Evolutionary conservation across 2,113 vertebrate species (phyloP), one percentile per base, ranked within the genome.

Genomic region (Pollimyrus isidori): DNA sequence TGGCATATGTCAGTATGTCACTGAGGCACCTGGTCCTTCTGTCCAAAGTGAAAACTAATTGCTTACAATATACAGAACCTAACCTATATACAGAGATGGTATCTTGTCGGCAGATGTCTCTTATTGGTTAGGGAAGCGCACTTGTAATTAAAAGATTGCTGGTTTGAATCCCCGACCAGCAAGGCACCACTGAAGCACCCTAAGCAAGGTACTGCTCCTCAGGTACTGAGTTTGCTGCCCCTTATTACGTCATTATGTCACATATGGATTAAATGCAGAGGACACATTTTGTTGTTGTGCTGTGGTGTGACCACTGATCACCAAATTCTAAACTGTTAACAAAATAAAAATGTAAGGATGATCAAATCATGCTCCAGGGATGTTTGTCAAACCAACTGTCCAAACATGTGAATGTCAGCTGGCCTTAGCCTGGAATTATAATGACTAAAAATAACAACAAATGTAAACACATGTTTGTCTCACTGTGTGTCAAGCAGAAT

Each of bases 371-470:
- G 84, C 23, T 30, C 52, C 19, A n/a, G 21, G 50, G 58, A 46
- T 85, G n/a, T 65, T 83, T 90, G 86, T 87, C 87, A 90, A 21
- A 76, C 19, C 82, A 88, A 91, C 48, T 42, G 86, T 10, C 23
- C 56, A 88, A 50, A 50, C 39, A 53, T 4, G 13, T 82, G 6
- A 89, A 87, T 49, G 30, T 83, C 89, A 90, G 58, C 23, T 23
- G 50, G 48, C 53, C n/a, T 84, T 88, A 86, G 46, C 83, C 58
- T 52, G 26, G 82, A 90, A 91, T 90, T 88, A 88, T 83, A 52
- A 90, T 92, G 91, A 92, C 87, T 83, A 49, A 89, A 92, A 90
- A 90, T 90, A 92, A 90, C 9, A 19, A 88, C 39, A 82, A 80
- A 85, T 46, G 76, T 69, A 91, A 88, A 91, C 88, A 90, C 62